phyloP scores from a whole-genome alignment of 35 echinoderm and acorn worm genomes.

The Heliocidaris tuberculata region DNA sequence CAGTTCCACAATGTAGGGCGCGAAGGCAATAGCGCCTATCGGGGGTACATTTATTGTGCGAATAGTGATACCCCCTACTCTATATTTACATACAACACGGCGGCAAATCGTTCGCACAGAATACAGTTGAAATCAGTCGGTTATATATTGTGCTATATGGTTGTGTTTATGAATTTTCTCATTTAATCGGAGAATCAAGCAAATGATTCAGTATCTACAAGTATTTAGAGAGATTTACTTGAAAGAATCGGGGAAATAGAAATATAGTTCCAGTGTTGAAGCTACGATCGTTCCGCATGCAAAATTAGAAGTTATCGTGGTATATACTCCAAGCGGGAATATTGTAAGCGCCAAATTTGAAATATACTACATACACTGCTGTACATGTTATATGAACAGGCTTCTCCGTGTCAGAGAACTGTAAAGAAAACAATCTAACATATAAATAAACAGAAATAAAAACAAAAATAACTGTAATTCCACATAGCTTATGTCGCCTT shows the following conservation, averaged over 20 bases:
- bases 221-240: background rate
- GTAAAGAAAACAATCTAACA: no score
- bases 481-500: no score
- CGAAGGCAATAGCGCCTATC: conserved; percentile 29
- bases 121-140: background rate
- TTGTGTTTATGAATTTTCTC: background rate
- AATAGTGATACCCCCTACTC: background rate
- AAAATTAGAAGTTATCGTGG: background rate
- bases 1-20: conserved; percentile 9
- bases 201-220: background rate
- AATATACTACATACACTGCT: no score
- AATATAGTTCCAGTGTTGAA: background rate
- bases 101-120: conserved; percentile 26
- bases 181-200: background rate
- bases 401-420: no score
- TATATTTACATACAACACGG: conserved; percentile 21
- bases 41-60: background rate
- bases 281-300: conserved; percentile 31
- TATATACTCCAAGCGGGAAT: background rate
- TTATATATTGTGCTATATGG: background rate
- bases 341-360: conserved; percentile 24
- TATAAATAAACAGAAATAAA: no score
- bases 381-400: no score
- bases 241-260: background rate
- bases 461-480: no score